Conservation (phyloP, 2,797 vertebrate species). For the Cynodonichthys magdalenae region DNA sequence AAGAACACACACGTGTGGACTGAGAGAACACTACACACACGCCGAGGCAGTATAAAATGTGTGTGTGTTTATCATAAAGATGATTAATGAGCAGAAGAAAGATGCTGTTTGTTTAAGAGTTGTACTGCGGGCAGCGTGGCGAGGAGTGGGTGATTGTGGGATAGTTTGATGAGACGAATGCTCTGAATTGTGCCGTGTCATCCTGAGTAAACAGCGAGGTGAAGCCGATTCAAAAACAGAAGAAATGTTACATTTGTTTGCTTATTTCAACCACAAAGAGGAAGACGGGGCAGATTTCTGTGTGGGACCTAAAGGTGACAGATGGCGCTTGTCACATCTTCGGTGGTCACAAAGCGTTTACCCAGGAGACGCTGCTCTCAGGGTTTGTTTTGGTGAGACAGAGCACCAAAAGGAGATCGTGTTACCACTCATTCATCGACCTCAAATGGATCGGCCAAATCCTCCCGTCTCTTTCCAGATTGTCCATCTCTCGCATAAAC, state of each 20-base stretch:
- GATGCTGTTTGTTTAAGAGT: slow-evolving; percentile 68
- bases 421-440: slow-evolving; percentile 74
- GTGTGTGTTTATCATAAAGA: slow-evolving; percentile 28
- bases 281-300: slow-evolving; percentile 38
- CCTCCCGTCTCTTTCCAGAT: slow-evolving; percentile 35
- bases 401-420: slow-evolving; percentile 79
- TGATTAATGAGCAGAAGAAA: slow-evolving; percentile 76
- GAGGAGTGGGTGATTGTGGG: slow-evolving; percentile 57
- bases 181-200: slow-evolving; percentile 38
- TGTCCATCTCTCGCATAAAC: slow-evolving; percentile 62
- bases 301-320: slow-evolving; percentile 74
- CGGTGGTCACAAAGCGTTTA: slow-evolving; percentile 75
- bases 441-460: slow-evolving; percentile 37
- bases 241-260: slow-evolving; percentile 4
- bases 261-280: slow-evolving; percentile 19
- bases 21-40: slow-evolving; percentile 27
- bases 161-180: slow-evolving; percentile 62
- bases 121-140: slow-evolving; percentile 67
- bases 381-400: slow-evolving; percentile 82
- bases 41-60: slow-evolving; percentile 18
- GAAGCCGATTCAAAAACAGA: slow-evolving; percentile 1
- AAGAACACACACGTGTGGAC: slow-evolving; percentile 33
- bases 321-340: slow-evolving; percentile 77
- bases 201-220: slow-evolving; percentile 20
- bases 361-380: slow-evolving; percentile 79